Conservation (phyloP, 2,113 vertebrate species). For the Speoplatyrhinus poulsoni region DNA sequence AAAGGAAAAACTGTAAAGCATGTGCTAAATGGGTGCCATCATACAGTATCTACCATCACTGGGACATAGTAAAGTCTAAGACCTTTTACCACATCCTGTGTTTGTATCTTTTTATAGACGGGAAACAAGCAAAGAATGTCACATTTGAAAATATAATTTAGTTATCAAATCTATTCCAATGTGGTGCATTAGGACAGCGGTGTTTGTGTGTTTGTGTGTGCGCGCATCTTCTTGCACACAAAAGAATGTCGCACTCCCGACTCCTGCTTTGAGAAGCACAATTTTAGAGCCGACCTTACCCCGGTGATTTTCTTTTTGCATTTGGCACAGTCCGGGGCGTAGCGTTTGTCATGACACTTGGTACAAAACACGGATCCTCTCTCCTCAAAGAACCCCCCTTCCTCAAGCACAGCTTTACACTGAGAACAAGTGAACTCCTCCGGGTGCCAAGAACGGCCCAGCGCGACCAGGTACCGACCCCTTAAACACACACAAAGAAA, state of each 20-base stretch:
- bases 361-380: conserved; percentile 93
- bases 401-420: conserved; percentile 90
- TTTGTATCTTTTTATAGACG: too few relatives aligned
- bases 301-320: conserved; percentile 97
- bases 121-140: too few relatives aligned
- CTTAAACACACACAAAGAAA: conserved; percentile 65
- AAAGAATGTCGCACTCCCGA: too few relatives aligned
- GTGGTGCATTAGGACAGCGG: too few relatives aligned
- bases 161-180: too few relatives aligned
- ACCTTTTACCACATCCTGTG: not conserved
- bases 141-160: too few relatives aligned
- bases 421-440: conserved; percentile 96
- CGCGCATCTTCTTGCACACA: too few relatives aligned
- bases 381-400: conserved; percentile 97
- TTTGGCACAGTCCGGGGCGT: conserved; percentile 92
- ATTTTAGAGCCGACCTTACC: conserved; percentile 71
- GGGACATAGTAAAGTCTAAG: not conserved
- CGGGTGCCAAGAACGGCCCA: conserved; percentile 95
- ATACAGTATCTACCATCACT: not conserved
- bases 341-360: conserved; percentile 90
- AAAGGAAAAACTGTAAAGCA: not conserved
- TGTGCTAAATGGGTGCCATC: not conserved
- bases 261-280: too few relatives aligned
- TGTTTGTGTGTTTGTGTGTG: too few relatives aligned
- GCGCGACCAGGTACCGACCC: conserved; percentile 92